Evolutionary conservation across 1,140 invertebrate species (phyloP).

Genomic region (Centruroides vittatus): DNA sequence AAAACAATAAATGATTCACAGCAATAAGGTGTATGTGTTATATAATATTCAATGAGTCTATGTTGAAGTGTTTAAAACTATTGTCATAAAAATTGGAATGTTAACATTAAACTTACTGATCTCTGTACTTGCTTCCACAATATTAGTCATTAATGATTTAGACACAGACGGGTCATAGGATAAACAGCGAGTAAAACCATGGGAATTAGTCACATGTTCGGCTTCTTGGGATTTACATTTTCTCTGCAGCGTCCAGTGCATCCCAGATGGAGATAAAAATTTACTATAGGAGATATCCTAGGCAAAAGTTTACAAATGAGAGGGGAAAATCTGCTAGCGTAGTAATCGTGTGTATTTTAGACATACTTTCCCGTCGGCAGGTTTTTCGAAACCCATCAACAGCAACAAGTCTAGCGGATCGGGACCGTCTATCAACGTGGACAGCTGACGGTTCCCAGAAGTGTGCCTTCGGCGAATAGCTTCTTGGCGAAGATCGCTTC

Average conservation of each 20-base stretch:
- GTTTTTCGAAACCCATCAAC: conserved; percentile 49
- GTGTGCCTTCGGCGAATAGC: conserved; percentile 51
- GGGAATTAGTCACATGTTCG: conserved; percentile 9
- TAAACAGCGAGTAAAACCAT: conserved; percentile 13
- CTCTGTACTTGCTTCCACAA: too few relatives aligned
- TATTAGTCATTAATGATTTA: too few relatives aligned
- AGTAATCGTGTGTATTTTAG: too few relatives aligned
- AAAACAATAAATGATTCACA: too few relatives aligned
- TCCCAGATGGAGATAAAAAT: conserved; percentile 5
- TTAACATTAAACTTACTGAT: too few relatives aligned
- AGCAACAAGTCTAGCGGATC: conserved; percentile 65
- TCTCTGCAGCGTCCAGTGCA: conserved; percentile 1
- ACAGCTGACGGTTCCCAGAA: conserved; percentile 63
- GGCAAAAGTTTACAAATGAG: conserved; percentile 46
- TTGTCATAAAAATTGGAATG: too few relatives aligned
- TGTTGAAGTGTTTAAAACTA: too few relatives aligned
- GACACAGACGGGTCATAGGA: conserved; percentile 11
- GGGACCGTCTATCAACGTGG: conserved; percentile 61
- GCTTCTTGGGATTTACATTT: conserved; percentile 8
- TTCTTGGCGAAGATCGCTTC: conserved; percentile 55
- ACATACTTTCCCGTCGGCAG: conserved; percentile 61
- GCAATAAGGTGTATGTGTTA: too few relatives aligned
- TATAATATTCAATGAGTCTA: too few relatives aligned
- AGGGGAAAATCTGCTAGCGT: too few relatives aligned
- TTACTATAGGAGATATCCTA: conserved; percentile 12